phyloP scores from a whole-genome alignment of 1,140 invertebrate species.

The Leptinotarsa lineolata region DNA sequence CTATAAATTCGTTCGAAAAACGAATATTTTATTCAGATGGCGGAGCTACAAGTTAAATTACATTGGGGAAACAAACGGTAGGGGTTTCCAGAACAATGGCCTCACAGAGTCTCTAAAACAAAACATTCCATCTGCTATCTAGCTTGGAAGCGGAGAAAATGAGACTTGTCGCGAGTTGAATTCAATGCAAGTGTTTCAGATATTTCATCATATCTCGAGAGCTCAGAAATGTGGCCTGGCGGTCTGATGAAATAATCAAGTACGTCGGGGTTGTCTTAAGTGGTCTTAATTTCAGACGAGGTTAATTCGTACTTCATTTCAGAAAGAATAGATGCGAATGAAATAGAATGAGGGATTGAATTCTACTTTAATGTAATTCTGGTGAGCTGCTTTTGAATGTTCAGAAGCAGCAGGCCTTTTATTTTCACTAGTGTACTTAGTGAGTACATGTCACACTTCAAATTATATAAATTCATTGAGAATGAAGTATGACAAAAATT shows the following conservation, averaged over 20 bases:
- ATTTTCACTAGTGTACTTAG: no score
- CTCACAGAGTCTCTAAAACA: not conserved
- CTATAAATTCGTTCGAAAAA: not conserved
- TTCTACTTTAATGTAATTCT: no score
- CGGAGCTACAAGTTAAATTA: conserved; percentile 8
- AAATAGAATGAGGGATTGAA: no score
- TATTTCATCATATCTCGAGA: conserved; percentile 6
- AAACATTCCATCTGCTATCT: conserved; percentile 8
- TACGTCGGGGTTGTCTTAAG: not conserved
- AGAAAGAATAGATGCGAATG: not conserved
- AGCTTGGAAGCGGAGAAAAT: not conserved
- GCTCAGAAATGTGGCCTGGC: not conserved
- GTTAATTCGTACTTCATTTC: not conserved
- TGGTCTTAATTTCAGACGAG: not conserved
- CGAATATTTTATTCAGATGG: conserved; percentile 1
- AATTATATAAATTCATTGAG: no score
- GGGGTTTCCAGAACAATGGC: not conserved
- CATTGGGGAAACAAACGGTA: conserved; percentile 2
- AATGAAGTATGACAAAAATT: no score
- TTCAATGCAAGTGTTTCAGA: conserved; percentile 2
- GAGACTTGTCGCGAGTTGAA: not conserved
- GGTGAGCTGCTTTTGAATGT: no score
- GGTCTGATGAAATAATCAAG: not conserved
- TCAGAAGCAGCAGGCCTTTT: no score
- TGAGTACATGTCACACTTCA: no score